These are phyloP conservation scores for Pituophis catenifer DNA, from an alignment of 2,113 vertebrate genomes.

Conservation along the genomic window DNA sequence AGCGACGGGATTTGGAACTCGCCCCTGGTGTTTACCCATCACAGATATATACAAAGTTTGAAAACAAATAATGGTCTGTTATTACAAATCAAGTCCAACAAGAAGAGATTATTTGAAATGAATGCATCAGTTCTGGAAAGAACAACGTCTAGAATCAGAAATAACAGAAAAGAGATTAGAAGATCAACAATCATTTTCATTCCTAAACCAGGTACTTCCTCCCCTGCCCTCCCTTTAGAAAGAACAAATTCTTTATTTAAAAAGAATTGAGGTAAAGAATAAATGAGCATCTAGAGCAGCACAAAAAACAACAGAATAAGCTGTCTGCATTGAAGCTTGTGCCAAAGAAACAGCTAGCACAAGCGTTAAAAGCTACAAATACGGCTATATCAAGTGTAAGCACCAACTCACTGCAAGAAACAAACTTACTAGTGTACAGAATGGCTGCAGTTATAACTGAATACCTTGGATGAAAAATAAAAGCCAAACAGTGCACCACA, in stretches of 20 bases:
- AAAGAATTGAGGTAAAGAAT: neutral
- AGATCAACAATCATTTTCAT: no score
- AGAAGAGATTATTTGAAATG: no score
- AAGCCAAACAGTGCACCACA: neutral
- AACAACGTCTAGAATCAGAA: no score
- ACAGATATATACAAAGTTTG: no score
- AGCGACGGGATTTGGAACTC: no score
- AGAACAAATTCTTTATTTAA: neutral
- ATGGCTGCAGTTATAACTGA: neutral
- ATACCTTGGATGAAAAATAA: neutral
- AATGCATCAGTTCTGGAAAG: no score
- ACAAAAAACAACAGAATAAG: neutral
- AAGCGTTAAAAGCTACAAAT: neutral
- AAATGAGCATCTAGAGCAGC: neutral
- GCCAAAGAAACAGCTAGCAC: neutral
- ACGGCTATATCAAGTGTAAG: neutral
- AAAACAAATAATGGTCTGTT: no score
- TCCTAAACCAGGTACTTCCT: no score
- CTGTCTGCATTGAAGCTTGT: neutral
- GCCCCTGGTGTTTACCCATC: no score
- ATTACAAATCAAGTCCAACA: no score
- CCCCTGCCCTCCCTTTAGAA: no score
- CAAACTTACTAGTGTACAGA: neutral
- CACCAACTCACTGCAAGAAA: neutral
- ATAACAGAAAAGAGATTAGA: no score